Evolutionary conservation across 1,140 invertebrate genomes (phyloP).

Genomic region (Papilio aristodemus): DNA sequence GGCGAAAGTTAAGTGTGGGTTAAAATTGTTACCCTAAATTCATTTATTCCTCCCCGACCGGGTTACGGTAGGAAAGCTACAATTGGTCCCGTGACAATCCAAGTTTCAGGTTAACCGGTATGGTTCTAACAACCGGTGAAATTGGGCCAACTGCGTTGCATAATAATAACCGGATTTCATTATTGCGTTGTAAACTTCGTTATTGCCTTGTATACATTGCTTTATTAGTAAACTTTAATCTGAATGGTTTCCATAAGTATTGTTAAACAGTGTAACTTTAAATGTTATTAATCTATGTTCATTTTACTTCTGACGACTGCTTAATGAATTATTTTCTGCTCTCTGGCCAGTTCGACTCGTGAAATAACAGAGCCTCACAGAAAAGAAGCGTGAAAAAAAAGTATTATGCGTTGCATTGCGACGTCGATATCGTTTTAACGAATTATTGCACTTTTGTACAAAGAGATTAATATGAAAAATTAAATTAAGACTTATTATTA

Average conservation of each 20-base stretch:
- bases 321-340: no score
- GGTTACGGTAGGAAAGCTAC: slow-evolving; percentile 44
- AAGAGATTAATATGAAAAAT: no score
- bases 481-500: no score
- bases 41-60: slow-evolving; percentile 46
- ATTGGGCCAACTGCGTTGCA: slow-evolving; percentile 24
- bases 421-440: no score
- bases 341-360: no score
- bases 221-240: slow-evolving; percentile 14
- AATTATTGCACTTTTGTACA: no score
- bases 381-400: no score
- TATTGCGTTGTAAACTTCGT: background rate
- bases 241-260: background rate
- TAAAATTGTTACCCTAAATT: slow-evolving; percentile 57
- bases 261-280: background rate
- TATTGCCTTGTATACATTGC: background rate
- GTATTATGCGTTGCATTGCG: no score
- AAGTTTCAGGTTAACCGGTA: slow-evolving; percentile 46
- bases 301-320: no score
- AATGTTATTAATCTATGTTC: background rate
- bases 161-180: slow-evolving; percentile 29
- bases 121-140: slow-evolving; percentile 26
- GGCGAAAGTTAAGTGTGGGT: slow-evolving; percentile 51
- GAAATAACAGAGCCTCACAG: no score
- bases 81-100: slow-evolving; percentile 50